phyloP scores from a whole-genome alignment of 2,113 vertebrate species.

The Clarias magur region DNA sequence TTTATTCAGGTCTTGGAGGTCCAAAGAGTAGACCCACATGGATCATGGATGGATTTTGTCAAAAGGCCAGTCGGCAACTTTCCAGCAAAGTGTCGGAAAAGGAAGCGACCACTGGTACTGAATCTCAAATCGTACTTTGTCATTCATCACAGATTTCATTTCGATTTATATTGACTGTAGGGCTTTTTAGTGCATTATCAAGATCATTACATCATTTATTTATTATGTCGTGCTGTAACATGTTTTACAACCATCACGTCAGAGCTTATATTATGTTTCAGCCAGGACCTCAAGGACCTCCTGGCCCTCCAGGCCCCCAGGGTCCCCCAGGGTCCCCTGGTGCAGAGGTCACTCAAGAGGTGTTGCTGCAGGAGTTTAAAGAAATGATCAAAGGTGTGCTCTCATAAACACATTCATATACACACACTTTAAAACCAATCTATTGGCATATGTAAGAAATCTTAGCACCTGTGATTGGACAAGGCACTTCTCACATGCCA shows the following conservation, averaged over 20 bases:
- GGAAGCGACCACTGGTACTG: constrained; percentile 83
- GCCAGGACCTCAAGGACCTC: constrained; percentile 86
- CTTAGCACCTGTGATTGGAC: neutral
- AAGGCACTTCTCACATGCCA: neutral
- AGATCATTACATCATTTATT: neutral
- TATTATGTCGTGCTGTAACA: constrained; percentile 1
- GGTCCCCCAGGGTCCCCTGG: constrained; percentile 80
- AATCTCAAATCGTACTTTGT: constrained; percentile 18
- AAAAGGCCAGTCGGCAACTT: constrained; percentile 81
- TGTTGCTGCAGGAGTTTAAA: constrained; percentile 87
- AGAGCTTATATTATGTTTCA: constrained; percentile 49
- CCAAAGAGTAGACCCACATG: constrained; percentile 83
- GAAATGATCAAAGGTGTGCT: constrained; percentile 85
- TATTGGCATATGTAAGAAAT: neutral
- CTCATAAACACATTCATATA: neutral
- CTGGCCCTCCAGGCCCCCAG: constrained; percentile 81
- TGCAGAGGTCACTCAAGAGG: constrained; percentile 83
- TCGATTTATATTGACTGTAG: neutral
- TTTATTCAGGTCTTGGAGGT: constrained; percentile 64
- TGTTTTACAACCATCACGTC: neutral
- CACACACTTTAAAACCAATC: constrained; percentile 4
- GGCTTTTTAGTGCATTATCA: neutral
- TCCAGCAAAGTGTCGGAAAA: constrained; percentile 80
- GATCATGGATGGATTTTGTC: constrained; percentile 92
- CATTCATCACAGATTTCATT: neutral